Conservation (phyloP, 2,797 vertebrate genomes). For the Amazona finschi region DNA sequence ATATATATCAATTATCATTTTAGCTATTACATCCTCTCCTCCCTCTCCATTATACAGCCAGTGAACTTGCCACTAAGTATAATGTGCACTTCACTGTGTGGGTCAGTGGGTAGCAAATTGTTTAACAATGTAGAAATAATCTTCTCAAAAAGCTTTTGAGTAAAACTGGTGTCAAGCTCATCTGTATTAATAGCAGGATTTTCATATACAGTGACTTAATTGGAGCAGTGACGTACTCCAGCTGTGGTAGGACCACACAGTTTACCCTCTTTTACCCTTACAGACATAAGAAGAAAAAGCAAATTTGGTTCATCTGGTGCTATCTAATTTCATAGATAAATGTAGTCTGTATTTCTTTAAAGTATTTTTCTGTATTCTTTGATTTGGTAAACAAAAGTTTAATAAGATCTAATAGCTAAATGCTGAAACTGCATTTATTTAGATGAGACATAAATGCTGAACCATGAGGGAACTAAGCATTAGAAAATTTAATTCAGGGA, state of each 20-base stretch:
- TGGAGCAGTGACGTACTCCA: background rate
- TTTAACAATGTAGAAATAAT: background rate
- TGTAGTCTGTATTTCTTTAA: background rate
- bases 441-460: background rate
- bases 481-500: background rate
- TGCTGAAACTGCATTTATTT: background rate
- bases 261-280: background rate
- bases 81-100: background rate
- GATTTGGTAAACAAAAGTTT: background rate
- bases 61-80: background rate
- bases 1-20: background rate
- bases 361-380: background rate
- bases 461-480: background rate
- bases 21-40: background rate
- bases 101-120: background rate
- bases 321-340: background rate
- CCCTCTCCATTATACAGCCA: background rate
- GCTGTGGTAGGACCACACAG: background rate
- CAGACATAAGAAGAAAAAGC: background rate
- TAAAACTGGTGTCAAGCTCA: background rate
- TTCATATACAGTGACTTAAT: background rate
- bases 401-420: background rate
- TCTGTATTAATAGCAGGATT: background rate
- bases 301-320: background rate
- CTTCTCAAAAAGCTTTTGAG: background rate